Evolutionary conservation across 2,113 vertebrate species (phyloP).

Genomic region (Geococcyx californianus): DNA sequence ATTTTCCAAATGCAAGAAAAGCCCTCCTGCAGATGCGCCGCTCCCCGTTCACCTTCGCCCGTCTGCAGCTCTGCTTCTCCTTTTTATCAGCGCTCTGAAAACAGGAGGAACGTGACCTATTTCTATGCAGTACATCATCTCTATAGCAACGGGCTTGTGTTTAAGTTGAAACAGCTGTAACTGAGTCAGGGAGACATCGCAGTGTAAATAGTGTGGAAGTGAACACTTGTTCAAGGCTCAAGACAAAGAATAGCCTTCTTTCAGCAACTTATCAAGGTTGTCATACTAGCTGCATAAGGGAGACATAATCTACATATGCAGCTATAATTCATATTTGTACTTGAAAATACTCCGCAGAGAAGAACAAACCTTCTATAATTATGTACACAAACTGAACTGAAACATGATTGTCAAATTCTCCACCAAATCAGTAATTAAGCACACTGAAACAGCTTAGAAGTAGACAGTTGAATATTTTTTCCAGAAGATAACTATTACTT

Average conservation of each 20-base stretch:
- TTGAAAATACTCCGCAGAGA: background rate
- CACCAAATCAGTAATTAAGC: background rate
- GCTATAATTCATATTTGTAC: background rate
- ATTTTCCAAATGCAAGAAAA: background rate
- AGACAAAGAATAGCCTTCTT: background rate
- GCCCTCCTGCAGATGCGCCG: accelerated
- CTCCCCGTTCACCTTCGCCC: background rate
- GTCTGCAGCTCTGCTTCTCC: background rate
- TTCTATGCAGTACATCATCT: constrained; percentile 31
- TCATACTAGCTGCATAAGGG: background rate
- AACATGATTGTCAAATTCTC: background rate
- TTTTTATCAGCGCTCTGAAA: background rate
- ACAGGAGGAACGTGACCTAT: background rate
- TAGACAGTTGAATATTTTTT: background rate
- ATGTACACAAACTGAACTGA: background rate
- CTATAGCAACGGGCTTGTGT: constrained; percentile 63
- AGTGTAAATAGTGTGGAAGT: constrained; percentile 19
- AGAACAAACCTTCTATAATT: background rate
- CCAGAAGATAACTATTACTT: background rate
- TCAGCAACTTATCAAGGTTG: background rate
- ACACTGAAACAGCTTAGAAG: background rate
- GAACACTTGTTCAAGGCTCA: background rate
- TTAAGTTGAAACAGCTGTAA: constrained; percentile 62
- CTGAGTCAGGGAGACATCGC: background rate
- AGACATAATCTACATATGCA: background rate